Evolutionary conservation across 1,140 invertebrate genomes (phyloP).

Genomic region (Caenorhabditis brenneri): DNA sequence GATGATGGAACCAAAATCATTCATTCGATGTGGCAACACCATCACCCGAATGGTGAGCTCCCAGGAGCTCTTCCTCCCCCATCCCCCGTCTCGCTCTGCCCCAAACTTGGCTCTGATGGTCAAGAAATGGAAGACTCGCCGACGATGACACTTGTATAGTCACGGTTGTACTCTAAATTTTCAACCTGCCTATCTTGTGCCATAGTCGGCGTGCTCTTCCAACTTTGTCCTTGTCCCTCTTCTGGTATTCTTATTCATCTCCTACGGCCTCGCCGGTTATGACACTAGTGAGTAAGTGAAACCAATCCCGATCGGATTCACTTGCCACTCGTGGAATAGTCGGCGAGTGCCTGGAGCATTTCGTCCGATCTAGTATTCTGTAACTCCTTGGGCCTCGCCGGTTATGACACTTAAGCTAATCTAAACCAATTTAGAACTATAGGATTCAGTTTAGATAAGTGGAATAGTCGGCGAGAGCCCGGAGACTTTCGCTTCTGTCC

Average conservation of each 20-base stretch:
- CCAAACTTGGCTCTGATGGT: not conserved
- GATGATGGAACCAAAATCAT: not conserved
- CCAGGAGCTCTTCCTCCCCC: not conserved
- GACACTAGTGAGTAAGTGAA: too few species aligned
- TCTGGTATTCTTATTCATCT: too few species aligned
- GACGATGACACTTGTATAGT: not conserved
- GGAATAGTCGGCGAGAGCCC: too few species aligned
- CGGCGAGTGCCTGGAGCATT: too few species aligned
- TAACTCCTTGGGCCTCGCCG: not conserved
- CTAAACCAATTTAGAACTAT: not conserved
- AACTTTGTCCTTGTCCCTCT: not conserved
- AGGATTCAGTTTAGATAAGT: not conserved
- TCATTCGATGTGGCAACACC: not conserved
- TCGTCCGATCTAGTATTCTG: not conserved
- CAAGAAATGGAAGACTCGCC: not conserved
- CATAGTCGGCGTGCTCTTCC: not conserved
- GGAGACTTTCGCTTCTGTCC: not conserved
- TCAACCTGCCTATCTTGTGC: not conserved
- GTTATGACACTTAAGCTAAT: not conserved
- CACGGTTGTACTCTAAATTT: not conserved
- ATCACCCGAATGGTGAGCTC: not conserved
- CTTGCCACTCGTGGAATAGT: not conserved
- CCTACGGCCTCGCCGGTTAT: not conserved
- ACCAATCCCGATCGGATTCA: not conserved
- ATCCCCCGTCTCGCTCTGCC: not conserved